A percentile compares a stretch with the other conserved stretches of the same genome.
Conservation (phyloP, 2,797 vertebrate species). For the Parauchenoglanis punctatus region DNA sequence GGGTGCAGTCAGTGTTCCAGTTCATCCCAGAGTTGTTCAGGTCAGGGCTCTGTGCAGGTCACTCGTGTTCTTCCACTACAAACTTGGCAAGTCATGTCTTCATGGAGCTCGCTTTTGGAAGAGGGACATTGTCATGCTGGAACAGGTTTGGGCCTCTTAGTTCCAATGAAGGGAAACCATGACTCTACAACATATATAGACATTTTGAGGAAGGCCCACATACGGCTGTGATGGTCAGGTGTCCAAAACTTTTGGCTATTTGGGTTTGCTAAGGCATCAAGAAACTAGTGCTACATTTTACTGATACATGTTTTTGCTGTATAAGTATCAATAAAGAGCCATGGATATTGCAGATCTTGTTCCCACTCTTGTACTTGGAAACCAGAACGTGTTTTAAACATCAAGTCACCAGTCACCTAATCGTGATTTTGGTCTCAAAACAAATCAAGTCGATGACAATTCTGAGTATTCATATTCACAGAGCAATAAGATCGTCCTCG, state of each 20-base stretch:
- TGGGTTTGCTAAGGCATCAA: background rate
- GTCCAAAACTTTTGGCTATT: background rate
- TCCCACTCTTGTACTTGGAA: background rate
- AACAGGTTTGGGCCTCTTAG: background rate
- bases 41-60: conserved; percentile 1
- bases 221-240: background rate
- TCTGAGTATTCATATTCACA: background rate
- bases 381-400: background rate
- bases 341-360: conserved; percentile 17
- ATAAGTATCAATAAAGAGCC: conserved; percentile 21
- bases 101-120: no score
- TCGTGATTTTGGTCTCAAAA: background rate
- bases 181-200: background rate
- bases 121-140: background rate
- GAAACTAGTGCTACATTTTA: background rate
- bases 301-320: background rate
- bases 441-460: background rate
- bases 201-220: background rate
- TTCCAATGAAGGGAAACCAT: background rate
- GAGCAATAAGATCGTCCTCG: background rate
- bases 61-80: background rate
- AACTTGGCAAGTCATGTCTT: background rate
- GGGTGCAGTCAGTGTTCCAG: background rate
- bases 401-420: conserved; percentile 2
- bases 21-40: background rate